Evolutionary conservation across 2,113 vertebrate species (phyloP).

Genomic region (Calidris pygmaea): DNA sequence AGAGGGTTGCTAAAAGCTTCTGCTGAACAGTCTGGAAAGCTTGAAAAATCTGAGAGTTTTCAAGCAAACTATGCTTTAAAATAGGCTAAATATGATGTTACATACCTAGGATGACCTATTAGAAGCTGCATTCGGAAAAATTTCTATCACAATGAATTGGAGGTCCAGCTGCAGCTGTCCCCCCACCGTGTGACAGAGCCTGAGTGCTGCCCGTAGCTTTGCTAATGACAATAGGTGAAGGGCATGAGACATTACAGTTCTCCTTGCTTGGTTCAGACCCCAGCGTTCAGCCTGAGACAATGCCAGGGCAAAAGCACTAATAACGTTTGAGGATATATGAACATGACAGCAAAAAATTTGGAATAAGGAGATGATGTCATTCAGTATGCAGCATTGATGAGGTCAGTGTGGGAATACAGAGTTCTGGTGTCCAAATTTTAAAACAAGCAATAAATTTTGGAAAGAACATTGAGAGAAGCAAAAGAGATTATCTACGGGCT

Average conservation of each 20-base stretch:
- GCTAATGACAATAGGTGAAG: not conserved
- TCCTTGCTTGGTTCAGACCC: not conserved
- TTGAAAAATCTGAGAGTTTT: not conserved
- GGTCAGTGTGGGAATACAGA: not conserved
- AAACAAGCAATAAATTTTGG: not conserved
- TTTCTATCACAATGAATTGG: not conserved
- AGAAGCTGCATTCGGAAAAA: not conserved
- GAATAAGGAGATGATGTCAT: not conserved
- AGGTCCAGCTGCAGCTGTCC: not conserved
- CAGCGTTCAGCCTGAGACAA: not conserved
- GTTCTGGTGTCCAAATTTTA: not conserved
- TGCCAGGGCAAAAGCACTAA: not conserved
- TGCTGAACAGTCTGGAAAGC: not conserved
- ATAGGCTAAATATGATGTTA: not conserved
- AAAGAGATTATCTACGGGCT: not conserved
- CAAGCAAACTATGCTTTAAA: not conserved
- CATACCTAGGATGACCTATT: not conserved
- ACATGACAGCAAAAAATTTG: not conserved
- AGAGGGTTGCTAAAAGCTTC: not conserved
- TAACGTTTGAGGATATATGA: not conserved
- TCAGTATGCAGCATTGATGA: not conserved
- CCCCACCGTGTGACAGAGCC: rapidly evolving
- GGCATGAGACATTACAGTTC: not conserved
- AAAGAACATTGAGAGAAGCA: not conserved
- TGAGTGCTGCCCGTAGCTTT: rapidly evolving